phyloP scores from a whole-genome alignment of 23 tunicate genomes.

The Clavelina lepadiformis region DNA sequence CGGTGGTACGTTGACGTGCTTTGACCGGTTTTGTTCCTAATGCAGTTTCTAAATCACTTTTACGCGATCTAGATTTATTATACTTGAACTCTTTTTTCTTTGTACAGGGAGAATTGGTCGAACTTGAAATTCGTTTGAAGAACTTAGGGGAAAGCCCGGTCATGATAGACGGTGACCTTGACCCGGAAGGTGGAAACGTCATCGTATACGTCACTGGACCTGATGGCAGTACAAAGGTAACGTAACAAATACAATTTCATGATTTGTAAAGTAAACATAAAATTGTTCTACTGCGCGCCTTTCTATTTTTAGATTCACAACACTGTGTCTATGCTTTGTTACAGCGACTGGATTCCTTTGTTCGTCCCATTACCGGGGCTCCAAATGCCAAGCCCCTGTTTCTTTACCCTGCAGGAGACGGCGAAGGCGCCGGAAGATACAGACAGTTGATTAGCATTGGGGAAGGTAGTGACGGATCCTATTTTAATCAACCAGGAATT shows the following conservation, averaged over 20 bases:
- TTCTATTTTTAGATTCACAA: neutral
- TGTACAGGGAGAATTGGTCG: conserved; percentile 51
- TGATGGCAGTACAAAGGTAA: conserved; percentile 46
- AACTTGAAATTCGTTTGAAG: conserved; percentile 51
- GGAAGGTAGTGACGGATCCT: conserved; percentile 33
- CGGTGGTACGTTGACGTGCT: conserved; percentile 16
- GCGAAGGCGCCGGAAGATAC: conserved; percentile 45
- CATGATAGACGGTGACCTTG: conserved; percentile 40
- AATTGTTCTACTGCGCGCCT: neutral
- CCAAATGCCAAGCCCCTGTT: conserved; percentile 28
- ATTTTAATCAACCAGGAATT: conserved; percentile 24
- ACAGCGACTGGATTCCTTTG: conserved; percentile 39
- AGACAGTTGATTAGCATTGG: conserved; percentile 55
- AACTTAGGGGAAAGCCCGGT: conserved; percentile 35
- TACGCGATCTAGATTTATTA: neutral
- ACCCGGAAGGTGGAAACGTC: conserved; percentile 47
- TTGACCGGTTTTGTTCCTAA: no score
- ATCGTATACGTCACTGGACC: conserved; percentile 45
- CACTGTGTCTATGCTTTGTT: neutral
- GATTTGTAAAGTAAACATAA: no score
- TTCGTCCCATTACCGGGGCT: conserved; percentile 8
- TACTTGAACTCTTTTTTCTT: neutral
- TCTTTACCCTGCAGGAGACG: conserved; percentile 41
- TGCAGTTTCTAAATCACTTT: no score
- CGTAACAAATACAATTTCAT: neutral